Percentiles rank a stretch among this genome's conserved stretches.
Conservation (phyloP, 2,888 invertebrate species). For the Pristionchus arcanus region DNA sequence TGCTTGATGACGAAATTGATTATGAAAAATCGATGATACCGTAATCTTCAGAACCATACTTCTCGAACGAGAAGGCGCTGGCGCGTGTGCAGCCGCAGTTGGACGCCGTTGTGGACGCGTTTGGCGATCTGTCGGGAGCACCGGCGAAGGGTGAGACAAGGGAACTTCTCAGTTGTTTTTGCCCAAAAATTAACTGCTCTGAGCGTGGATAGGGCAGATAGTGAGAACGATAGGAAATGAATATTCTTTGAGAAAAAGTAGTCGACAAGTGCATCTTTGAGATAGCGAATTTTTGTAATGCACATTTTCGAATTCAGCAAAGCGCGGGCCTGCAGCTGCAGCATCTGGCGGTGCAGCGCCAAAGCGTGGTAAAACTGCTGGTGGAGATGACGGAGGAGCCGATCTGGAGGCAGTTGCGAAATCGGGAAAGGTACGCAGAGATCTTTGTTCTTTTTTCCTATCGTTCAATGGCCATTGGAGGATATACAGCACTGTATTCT, state of each 20-base stretch:
- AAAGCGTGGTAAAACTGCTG: neutral
- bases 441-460: neutral
- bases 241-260: too few species aligned
- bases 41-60: conserved; percentile 50
- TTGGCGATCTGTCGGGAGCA: conserved; percentile 38
- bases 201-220: too few species aligned
- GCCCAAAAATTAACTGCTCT: too few species aligned
- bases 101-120: neutral
- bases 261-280: neutral
- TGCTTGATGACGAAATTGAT: neutral
- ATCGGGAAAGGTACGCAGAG: neutral
- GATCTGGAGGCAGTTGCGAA: neutral
- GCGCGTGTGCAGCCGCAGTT: conserved; percentile 22
- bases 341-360: neutral
- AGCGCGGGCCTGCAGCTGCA: neutral
- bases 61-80: conserved; percentile 24
- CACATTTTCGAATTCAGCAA: neutral
- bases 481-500: neutral
- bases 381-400: neutral
- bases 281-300: neutral
- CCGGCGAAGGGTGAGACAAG: neutral
- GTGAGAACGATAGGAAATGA: too few species aligned
- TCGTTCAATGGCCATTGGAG: neutral
- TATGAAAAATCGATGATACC: neutral
- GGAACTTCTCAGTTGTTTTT: too few species aligned